Conservation (phyloP, 2,113 vertebrate species). For the Hyla sarda region DNA sequence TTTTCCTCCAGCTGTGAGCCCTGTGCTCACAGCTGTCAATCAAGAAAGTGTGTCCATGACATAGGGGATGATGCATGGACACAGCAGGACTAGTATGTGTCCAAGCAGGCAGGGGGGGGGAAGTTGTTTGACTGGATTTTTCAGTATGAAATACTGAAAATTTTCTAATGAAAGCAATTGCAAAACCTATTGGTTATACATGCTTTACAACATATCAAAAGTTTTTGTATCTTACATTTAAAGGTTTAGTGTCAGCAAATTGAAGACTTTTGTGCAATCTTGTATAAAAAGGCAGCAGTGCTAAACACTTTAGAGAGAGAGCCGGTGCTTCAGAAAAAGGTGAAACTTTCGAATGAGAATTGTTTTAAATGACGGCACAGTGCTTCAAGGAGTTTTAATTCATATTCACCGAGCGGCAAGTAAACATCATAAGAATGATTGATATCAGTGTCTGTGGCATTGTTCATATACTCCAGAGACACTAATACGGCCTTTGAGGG, state of each 20-base stretch:
- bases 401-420: not conserved
- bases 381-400: not conserved
- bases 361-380: not conserved
- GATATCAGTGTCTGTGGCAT: constrained; percentile 14
- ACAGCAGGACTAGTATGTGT: too few relatives aligned
- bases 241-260: constrained; percentile 9
- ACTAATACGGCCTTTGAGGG: not conserved
- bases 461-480: not conserved
- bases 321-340: not conserved
- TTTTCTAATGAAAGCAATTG: too few relatives aligned
- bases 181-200: too few relatives aligned
- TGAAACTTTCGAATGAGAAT: constrained; percentile 4
- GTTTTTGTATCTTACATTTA: too few relatives aligned
- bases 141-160: too few relatives aligned
- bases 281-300: constrained; percentile 23
- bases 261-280: constrained; percentile 9
- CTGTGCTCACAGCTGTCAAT: too few relatives aligned
- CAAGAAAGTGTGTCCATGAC: too few relatives aligned
- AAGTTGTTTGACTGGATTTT: too few relatives aligned
- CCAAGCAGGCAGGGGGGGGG: too few relatives aligned
- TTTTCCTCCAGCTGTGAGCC: too few relatives aligned
- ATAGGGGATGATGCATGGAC: too few relatives aligned
- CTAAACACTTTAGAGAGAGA: constrained; percentile 32
- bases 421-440: not conserved
- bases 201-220: too few relatives aligned